These are phyloP conservation scores for Drosophila barbarae DNA, from an alignment of 2,888 invertebrate genomes.

Conservation along the genomic window DNA sequence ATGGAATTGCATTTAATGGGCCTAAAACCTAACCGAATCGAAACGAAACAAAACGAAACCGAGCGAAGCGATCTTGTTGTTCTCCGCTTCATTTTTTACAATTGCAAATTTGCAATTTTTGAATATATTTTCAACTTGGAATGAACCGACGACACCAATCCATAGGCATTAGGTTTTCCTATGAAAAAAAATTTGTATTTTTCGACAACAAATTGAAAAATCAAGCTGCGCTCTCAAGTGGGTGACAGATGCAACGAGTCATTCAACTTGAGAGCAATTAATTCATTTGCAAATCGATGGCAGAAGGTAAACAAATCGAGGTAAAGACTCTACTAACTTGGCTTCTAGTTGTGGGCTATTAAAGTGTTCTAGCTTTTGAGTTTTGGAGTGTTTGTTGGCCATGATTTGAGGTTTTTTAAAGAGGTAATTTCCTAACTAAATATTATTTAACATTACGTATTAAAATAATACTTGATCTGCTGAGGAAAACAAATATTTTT, in stretches of 20 bases:
- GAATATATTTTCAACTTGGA: constrained; percentile 42
- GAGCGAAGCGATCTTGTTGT: constrained; percentile 46
- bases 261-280: constrained; percentile 51
- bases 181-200: constrained; percentile 43
- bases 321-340: constrained; percentile 7
- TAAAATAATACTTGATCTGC: background rate
- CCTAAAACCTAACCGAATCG: constrained; percentile 32
- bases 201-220: constrained; percentile 46
- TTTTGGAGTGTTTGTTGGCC: background rate
- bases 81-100: constrained; percentile 50
- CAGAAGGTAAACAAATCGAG: constrained; percentile 15
- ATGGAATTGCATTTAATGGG: constrained; percentile 73
- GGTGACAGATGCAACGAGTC: constrained; percentile 55
- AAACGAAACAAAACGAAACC: constrained; percentile 13
- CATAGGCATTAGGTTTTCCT: constrained; percentile 56
- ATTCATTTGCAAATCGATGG: constrained; percentile 32
- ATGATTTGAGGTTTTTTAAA: background rate
- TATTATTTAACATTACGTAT: background rate
- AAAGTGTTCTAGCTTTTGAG: constrained; percentile 3
- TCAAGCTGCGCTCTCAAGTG: constrained; percentile 24
- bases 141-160: constrained; percentile 59
- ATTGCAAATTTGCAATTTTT: constrained; percentile 67
- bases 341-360: constrained; percentile 14
- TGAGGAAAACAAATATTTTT: background rate
- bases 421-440: background rate